These are phyloP conservation scores for Girardinus metallicus DNA, from an alignment of 2,797 vertebrate species.

Conservation along the genomic window DNA sequence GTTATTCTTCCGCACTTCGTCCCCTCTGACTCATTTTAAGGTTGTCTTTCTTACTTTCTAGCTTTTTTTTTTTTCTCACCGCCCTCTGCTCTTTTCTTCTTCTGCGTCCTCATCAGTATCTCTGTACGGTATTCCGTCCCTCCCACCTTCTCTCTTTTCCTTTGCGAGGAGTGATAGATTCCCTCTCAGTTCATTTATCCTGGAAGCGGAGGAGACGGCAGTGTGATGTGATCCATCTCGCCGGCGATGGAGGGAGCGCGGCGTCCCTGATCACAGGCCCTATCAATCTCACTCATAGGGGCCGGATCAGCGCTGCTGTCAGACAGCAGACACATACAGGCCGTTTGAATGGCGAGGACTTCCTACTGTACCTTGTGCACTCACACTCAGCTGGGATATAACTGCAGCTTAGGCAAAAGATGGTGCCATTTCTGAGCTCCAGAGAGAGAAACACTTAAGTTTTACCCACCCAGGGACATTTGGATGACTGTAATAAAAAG, in stretches of 20 bases:
- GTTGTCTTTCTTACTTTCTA: constrained; percentile 51
- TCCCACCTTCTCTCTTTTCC: constrained; percentile 48
- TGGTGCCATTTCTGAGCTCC: constrained; percentile 38
- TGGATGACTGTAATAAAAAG: constrained; percentile 12
- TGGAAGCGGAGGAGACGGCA: constrained; percentile 81
- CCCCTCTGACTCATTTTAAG: constrained; percentile 29
- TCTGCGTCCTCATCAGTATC: constrained; percentile 61
- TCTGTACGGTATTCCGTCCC: constrained; percentile 59
- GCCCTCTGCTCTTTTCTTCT: constrained; percentile 11
- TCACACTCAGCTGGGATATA: constrained; percentile 59
- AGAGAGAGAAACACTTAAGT: constrained; percentile 31
- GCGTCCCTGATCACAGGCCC: constrained; percentile 84
- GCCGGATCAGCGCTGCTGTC: constrained; percentile 80
- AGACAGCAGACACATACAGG: constrained; percentile 74
- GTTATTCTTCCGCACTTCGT: constrained; percentile 33
- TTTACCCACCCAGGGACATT: constrained; percentile 10
- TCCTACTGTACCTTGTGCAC: constrained; percentile 74
- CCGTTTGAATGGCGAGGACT: constrained; percentile 69
- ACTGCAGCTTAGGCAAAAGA: constrained; percentile 48
- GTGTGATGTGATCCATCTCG: constrained; percentile 85
- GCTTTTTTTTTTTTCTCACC: constrained; percentile 14
- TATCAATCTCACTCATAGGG: constrained; percentile 86
- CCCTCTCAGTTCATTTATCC: constrained; percentile 85
- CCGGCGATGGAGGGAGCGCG: constrained; percentile 78
- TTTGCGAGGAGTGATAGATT: constrained; percentile 83